Base-by-base conservation (phyloP, 2,113 vertebrate species). In the Pterocles gutturalis region DNA sequence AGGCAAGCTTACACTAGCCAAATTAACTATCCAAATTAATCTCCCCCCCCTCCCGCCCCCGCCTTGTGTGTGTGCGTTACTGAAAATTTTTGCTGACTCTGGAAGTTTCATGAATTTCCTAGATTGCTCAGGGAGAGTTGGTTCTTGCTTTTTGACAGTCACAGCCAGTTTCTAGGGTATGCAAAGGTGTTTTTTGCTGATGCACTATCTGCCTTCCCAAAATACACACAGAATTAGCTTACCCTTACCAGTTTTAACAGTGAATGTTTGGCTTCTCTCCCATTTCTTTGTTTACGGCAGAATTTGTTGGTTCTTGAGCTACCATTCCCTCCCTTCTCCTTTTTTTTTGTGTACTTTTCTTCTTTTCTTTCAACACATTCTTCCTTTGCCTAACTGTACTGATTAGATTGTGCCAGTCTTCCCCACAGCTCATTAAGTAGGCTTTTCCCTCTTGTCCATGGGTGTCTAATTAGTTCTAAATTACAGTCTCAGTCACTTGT, bases 111-210 rank as follows among this genome's bases (percentile, higher is more conserved):
- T 62, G n/a, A n/a, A 67, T 86, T 83, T 83, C 19, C 26, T 80
- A 16, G 17, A 20, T 54, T 83, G 22, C 49, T 55, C 28, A 41
- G 28, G 69, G 71, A 46, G 28, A 51, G 16, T 49, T 72, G 13
- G 29, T 94, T 64, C 33, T 71, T 80, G 17, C 9, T 48, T 83
- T 84, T 62, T 80, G 60, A 57, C 25, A 69, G 33, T 53, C 46
- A 61, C 6, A 66, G 62, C 24, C 41, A 83, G 19, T 70, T 91
- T 53, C 55, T 87, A 58, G 24, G 18, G 16, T 93, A 78, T 46
- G 54, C 49, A 87, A 73, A 89, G 49, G 51, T 93, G n/a, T 78
- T 93, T 90, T 84, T 51, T 91, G 77, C 69, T 81, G 60, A 78
- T 87, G 55, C 0, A 0, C 28, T 89, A 62, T 13, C 58, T 70